Conservation (phyloP, 2,888 invertebrate species). For the Crocallis elinguaria region DNA sequence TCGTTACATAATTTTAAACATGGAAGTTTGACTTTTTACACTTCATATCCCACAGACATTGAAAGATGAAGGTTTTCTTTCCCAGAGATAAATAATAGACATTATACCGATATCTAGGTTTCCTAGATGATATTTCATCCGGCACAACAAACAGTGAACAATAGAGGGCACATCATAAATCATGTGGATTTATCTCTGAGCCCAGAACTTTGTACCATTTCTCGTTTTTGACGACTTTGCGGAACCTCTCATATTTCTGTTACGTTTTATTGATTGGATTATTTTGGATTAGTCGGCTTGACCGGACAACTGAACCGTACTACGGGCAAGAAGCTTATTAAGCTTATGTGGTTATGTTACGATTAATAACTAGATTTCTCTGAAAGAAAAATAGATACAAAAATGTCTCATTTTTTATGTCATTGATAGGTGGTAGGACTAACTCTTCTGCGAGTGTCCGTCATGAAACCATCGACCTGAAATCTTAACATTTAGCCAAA, state of each 20-base stretch:
- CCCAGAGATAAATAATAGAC: constrained; percentile 13
- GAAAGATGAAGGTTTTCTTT: constrained; percentile 1
- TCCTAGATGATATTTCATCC: constrained; percentile 50
- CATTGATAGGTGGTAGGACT: too few species aligned
- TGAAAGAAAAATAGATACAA: too few species aligned
- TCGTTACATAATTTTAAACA: too few species aligned
- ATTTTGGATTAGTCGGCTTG: background rate
- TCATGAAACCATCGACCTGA: too few species aligned
- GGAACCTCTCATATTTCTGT: constrained; percentile 12
- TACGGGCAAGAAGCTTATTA: too few species aligned
- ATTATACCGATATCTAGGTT: constrained; percentile 20
- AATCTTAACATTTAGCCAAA: too few species aligned
- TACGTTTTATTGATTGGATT: constrained; percentile 12
- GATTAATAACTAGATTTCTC: too few species aligned
- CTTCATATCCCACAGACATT: background rate
- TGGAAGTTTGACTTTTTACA: background rate
- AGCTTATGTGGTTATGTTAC: too few species aligned
- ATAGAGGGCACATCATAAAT: constrained; percentile 59
- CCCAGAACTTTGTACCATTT: constrained; percentile 43
- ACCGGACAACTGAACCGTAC: background rate
- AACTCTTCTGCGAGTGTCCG: too few species aligned
- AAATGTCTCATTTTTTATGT: too few species aligned
- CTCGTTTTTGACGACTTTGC: constrained; percentile 37
- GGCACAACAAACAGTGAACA: constrained; percentile 59
- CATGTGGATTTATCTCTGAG: constrained; percentile 55